phyloP scores from a whole-genome alignment of 2,113 vertebrate species.

The Psephotus haematonotus region DNA sequence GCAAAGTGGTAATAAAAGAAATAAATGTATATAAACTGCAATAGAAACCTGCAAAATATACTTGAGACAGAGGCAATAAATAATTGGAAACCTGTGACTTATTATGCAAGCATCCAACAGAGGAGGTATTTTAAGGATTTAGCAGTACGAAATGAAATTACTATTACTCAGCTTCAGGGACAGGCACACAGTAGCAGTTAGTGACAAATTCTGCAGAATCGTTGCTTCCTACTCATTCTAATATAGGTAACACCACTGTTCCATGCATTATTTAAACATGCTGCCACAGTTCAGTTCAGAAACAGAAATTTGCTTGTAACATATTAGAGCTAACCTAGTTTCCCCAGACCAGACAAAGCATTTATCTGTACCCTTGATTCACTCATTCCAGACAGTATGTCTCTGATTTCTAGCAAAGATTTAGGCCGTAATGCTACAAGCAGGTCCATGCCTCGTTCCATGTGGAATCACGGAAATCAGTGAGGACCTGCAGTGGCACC shows the following conservation, averaged over 20 bases:
- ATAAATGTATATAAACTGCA: conserved; percentile 1
- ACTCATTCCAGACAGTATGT: neutral
- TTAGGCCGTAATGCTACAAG: neutral
- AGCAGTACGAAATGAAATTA: neutral
- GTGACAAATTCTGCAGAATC: neutral
- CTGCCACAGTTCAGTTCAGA: neutral
- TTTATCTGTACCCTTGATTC: neutral
- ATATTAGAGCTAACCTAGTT: neutral
- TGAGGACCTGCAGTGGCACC: neutral
- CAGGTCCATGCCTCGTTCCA: neutral
- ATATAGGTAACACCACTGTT: neutral
- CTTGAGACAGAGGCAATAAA: neutral
- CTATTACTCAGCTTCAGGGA: neutral
- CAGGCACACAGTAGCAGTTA: neutral
- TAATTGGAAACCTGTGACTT: conserved; percentile 22
- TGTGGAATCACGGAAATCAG: rapidly evolving
- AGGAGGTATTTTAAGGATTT: neutral
- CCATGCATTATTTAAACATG: neutral
- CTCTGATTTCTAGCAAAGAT: neutral
- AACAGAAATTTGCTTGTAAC: neutral
- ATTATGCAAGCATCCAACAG: neutral
- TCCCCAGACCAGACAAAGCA: neutral
- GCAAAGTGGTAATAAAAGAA: conserved; percentile 41
- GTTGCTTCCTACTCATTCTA: neutral
- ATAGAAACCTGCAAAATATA: neutral